Conservation (phyloP, 2,888 invertebrate genomes). For the Lepidochitona cinerea region DNA sequence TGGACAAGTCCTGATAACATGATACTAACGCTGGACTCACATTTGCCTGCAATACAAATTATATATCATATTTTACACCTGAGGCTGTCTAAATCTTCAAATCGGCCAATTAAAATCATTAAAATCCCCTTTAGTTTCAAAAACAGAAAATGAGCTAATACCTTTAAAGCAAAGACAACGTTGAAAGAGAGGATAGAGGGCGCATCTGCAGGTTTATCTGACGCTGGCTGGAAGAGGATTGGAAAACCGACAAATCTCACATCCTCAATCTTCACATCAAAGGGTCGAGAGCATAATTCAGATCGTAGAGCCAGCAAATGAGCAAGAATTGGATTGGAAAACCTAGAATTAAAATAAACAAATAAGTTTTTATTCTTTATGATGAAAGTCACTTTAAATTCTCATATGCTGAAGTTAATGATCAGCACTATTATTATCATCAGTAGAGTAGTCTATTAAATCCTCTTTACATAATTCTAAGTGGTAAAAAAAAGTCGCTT, state of each 20-base stretch:
- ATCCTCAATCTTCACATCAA: slow-evolving; percentile 96
- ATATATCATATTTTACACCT: no score
- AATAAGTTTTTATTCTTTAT: no score
- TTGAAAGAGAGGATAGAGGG: slow-evolving; percentile 84
- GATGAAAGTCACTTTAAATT: no score
- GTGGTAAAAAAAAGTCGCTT: no score
- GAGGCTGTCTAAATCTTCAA: no score
- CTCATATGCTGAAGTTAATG: no score
- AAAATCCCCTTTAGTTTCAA: no score
- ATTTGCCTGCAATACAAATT: slow-evolving; percentile 86
- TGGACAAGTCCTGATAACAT: slow-evolving; percentile 94
- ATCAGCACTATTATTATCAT: not conserved
- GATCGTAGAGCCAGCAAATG: slow-evolving; percentile 79
- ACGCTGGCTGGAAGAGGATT: slow-evolving; percentile 72
- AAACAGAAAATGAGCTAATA: slow-evolving; percentile 42
- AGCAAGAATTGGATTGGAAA: slow-evolving; percentile 40
- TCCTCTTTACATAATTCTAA: no score
- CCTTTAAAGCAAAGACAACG: slow-evolving; percentile 72
- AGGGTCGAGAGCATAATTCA: slow-evolving; percentile 89
- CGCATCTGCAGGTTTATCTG: slow-evolving; percentile 33
- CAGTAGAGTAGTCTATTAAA: no score
- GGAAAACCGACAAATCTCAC: slow-evolving; percentile 96
- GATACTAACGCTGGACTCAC: slow-evolving; percentile 93
- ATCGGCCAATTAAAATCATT: no score
- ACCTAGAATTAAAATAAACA: not conserved